Conservation (phyloP, 92 coral and sea anemone genomes). For the Phenganax stokvisi region DNA sequence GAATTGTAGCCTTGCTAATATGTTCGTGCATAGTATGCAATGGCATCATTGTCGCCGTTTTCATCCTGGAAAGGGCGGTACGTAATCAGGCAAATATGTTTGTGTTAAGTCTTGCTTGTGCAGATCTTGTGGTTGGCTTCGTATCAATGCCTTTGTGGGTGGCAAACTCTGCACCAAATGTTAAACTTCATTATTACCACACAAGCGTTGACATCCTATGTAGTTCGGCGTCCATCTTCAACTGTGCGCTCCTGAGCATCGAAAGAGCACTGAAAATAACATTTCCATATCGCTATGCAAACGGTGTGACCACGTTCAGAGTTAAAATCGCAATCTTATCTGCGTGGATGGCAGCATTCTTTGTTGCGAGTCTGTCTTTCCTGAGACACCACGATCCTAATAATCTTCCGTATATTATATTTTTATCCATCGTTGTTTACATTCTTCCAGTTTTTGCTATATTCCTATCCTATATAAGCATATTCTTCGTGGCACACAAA, state of each 20-base stretch:
- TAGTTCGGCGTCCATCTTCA: slow-evolving; percentile 27
- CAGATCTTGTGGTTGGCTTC: slow-evolving; percentile 21
- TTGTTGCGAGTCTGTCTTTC: slow-evolving; percentile 26
- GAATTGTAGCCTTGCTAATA: not conserved
- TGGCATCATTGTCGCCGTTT: slow-evolving; percentile 12
- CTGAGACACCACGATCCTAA: not conserved
- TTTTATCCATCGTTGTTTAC: slow-evolving; percentile 15
- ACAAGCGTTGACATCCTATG: slow-evolving; percentile 20
- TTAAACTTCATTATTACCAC: not conserved
- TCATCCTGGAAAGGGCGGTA: slow-evolving; percentile 1
- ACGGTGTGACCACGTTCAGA: slow-evolving; percentile 13
- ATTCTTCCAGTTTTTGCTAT: slow-evolving; percentile 30
- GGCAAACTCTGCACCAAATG: not conserved
- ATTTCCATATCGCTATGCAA: slow-evolving; percentile 30
- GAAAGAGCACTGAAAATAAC: slow-evolving; percentile 30
- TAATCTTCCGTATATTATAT: slow-evolving; percentile 9
- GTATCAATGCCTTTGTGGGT: slow-evolving; percentile 34
- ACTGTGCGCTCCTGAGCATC: slow-evolving; percentile 35
- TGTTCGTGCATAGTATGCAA: slow-evolving; percentile 22
- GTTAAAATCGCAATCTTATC: slow-evolving; percentile 7
- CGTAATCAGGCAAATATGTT: slow-evolving; percentile 29
- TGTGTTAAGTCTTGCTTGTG: slow-evolving; percentile 31
- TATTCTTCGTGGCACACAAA: slow-evolving; percentile 34
- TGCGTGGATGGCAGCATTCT: slow-evolving; percentile 32
- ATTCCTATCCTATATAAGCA: slow-evolving; percentile 6